Conservation (phyloP, 2,888 invertebrate species). For the Alloscopus bannaensis region DNA sequence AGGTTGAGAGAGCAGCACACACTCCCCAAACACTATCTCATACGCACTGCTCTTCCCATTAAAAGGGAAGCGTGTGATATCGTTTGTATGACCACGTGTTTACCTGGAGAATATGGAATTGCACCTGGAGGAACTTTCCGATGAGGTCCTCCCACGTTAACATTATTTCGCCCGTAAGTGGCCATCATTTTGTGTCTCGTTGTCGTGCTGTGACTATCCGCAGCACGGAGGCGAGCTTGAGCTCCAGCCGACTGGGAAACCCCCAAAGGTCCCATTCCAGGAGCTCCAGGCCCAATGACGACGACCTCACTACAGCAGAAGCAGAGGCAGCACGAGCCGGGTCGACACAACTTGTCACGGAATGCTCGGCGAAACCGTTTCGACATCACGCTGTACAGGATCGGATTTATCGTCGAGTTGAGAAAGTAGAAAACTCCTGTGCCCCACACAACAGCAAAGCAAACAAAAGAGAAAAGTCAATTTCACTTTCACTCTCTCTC, state of each 20-base stretch:
- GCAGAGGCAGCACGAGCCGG: conserved; percentile 68
- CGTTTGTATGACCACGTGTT: conserved; percentile 2
- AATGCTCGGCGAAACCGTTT: conserved; percentile 71
- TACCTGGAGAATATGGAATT: conserved; percentile 51
- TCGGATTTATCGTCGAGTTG: conserved; percentile 70
- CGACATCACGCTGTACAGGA: conserved; percentile 69
- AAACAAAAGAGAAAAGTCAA: no score
- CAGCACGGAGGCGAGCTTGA: conserved; percentile 64
- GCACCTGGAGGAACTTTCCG: conserved; percentile 32
- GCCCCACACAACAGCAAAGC: no score
- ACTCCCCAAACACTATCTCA: no score
- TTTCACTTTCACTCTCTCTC: no score
- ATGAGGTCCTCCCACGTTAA: conserved; percentile 21
- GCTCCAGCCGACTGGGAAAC: conserved; percentile 61
- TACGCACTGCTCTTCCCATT: no score
- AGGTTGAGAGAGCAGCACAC: no score
- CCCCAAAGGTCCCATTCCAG: conserved; percentile 31
- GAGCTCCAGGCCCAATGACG: conserved; percentile 62
- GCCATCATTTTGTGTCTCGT: conserved; percentile 59
- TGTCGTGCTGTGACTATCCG: conserved; percentile 68
- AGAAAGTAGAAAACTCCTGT: conserved; percentile 73
- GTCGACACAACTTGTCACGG: conserved; percentile 70
- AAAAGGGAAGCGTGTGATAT: no score
- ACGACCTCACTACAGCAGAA: conserved; percentile 70
- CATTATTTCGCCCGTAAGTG: conserved; percentile 63